Evolutionary conservation across 2,888 invertebrate species (phyloP), one percentile per base, ranked within the genome.

Genomic region (Anodontia alba): DNA sequence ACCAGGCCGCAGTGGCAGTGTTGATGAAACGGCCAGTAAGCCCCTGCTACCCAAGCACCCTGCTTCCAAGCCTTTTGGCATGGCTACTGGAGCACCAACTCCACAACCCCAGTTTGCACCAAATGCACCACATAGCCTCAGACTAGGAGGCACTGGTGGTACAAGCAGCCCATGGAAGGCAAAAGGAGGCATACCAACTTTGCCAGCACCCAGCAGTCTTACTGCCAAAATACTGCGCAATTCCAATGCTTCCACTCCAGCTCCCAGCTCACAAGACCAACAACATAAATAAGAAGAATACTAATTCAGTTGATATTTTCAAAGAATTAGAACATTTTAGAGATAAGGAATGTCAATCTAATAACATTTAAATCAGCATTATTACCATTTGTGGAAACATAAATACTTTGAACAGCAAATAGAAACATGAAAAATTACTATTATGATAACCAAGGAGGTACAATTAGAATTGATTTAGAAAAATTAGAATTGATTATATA

Each of bases 101-200:
- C 81, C 78, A 10, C 73, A 69, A 33, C 81, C 81, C 23, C 38
- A 71, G 2, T 75, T 78, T 46, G 78, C 72, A n/a, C 67, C 81
- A 8, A 57, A 78, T 69, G 78, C 75, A 17, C 78, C 81, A 46
- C 73, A 73, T 1, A 74, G 77, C 49, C 29, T 81, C n/a, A 68
- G 78, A 2, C 66, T 69, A 20, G 75, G 67, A 29, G 42, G 36
- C n/a, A 29, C 36, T 17, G n/a, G 31, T 12, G 71, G 70, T 33
- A 72, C 70, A 20, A 67, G 66, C 26, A 78, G 70, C 29, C 57
- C 78, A 57, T 78, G 78, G 78, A 75, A 72, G 33, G 62, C 62
- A 8, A 62, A 62, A 23, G 33, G 33, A 12, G 33, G 33, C 29
- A 23, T 8, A 2, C 62, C 62, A 33, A 7, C 62, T 12, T 33